Percentiles rank a stretch among this genome's conserved stretches.
Evolutionary conservation across 2,888 invertebrate genomes (phyloP).

Genomic region (Periphyllus acericola): DNA sequence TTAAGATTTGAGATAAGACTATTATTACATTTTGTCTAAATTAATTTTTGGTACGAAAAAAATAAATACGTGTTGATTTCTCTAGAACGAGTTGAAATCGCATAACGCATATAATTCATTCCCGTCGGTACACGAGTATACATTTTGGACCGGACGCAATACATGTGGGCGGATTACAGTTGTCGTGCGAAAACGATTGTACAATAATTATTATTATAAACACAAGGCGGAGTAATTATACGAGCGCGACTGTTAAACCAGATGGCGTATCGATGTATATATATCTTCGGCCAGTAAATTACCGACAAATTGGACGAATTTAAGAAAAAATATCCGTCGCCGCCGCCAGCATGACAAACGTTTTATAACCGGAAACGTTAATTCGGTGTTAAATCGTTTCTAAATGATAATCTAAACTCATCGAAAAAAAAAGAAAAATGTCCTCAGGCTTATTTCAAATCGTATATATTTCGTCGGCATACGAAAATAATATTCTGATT

Average conservation of each 20-base stretch:
- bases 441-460: neutral
- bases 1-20: neutral
- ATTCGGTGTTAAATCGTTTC: conserved; percentile 50
- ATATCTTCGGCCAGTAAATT: conserved; percentile 22
- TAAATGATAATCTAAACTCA: conserved; percentile 36
- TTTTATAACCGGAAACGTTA: conserved; percentile 50
- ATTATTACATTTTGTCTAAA: neutral
- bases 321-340: neutral
- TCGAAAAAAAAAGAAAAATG: conserved; percentile 21
- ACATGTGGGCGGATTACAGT: conserved; percentile 35
- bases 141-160: conserved; percentile 8
- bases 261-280: conserved; percentile 21
- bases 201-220: conserved; percentile 18
- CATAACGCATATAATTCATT: conserved; percentile 26
- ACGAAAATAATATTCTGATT: neutral
- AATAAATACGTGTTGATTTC: neutral
- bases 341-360: conserved; percentile 43
- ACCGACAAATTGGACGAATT: conserved; percentile 50
- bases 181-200: neutral
- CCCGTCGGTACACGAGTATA: neutral
- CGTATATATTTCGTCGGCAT: conserved; percentile 4
- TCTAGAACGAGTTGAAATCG: neutral
- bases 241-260: neutral
- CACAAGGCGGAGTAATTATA: conserved; percentile 22
- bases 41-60: neutral